A percentile compares a stretch with the other conserved stretches of the same genome.
These are phyloP conservation scores for Leucoma salicis DNA, from an alignment of 2,888 invertebrate genomes.

Conservation along the genomic window DNA sequence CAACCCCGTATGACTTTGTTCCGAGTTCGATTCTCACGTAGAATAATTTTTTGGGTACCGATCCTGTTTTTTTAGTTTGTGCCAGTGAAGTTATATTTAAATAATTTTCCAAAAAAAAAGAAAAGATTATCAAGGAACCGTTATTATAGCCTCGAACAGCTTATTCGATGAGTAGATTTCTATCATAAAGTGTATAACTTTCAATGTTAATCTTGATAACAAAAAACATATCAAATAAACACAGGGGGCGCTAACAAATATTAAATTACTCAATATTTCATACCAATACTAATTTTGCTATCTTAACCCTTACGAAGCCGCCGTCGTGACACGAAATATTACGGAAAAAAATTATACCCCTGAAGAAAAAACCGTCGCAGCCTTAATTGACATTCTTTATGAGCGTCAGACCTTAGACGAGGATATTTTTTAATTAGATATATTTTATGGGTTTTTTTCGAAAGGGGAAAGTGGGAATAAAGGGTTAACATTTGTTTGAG, in stretches of 20 bases:
- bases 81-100: no score
- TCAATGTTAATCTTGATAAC: constrained; percentile 46
- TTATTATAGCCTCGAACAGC: no score
- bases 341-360: constrained; percentile 54
- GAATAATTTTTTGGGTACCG: no score
- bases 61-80: no score
- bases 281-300: constrained; percentile 81
- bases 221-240: constrained; percentile 40
- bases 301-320: constrained; percentile 78
- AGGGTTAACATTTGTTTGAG: constrained; percentile 82
- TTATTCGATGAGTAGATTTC: no score
- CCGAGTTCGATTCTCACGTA: no score
- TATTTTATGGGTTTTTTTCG: constrained; percentile 81
- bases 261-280: constrained; percentile 82
- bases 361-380: constrained; percentile 65
- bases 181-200: constrained; percentile 7
- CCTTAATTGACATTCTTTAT: constrained; percentile 83
- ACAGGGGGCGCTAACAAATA: constrained; percentile 58
- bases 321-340: constrained; percentile 76
- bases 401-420: constrained; percentile 79
- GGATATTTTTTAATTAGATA: constrained; percentile 84
- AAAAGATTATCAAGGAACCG: no score
- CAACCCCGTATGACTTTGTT: no score
- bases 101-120: no score
- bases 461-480: constrained; percentile 74